Evolutionary conservation across 1,140 invertebrate species (phyloP).

Genomic region (Penaeus japonicus): DNA sequence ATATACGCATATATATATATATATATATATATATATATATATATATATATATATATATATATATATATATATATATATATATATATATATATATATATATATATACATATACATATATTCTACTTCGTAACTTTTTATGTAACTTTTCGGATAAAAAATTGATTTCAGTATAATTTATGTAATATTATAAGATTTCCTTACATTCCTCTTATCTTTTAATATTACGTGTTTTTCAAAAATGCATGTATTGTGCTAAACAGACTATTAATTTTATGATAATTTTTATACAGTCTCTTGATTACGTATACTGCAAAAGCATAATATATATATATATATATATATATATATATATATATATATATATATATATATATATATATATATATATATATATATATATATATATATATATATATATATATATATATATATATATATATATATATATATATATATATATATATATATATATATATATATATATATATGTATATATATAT

Average conservation of each 20-base stretch:
- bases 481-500: background rate
- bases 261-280: no score
- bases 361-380: background rate
- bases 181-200: no score
- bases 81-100: background rate
- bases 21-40: background rate
- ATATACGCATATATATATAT: background rate
- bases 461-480: background rate
- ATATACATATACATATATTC: background rate
- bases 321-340: background rate
- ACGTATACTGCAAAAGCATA: no score
- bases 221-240: background rate
- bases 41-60: background rate
- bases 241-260: no score
- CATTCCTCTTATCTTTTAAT: no score
- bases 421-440: background rate
- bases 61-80: background rate
- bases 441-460: background rate
- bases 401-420: background rate
- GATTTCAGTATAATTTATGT: no score
- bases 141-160: no score
- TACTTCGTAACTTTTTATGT: no score
- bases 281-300: no score
- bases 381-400: background rate
- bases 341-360: background rate